Base-by-base conservation (phyloP, 2,888 invertebrate species). In the Alloscopus bannaensis region DNA sequence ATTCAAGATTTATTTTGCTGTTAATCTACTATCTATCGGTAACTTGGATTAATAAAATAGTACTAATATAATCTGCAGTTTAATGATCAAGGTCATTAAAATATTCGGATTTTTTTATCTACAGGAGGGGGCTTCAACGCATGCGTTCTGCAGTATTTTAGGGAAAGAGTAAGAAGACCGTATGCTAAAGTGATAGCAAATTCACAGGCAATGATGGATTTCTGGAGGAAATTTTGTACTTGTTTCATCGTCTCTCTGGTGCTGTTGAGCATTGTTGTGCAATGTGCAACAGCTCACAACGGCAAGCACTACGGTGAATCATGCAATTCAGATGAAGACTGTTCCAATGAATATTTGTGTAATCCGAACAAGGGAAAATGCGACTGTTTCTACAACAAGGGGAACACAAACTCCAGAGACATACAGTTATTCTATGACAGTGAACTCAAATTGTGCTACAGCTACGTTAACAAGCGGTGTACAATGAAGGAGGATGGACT, bases 401-500 rank as follows among this genome's bases (percentile, higher is more conserved):
- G 36, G 11, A 22, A 18, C 16, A 31, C 20, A 16, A 24, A 62
- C 4, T 6, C n/a, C 8, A n/a, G 42, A 0, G 59, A 65, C 11
- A n/a, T 47, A 3, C 4, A 52, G 4, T 6, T 57, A 20, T 26
- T 64, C 20, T 80, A 52, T 29, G 73, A 80, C 13, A 11, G 18
- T 26, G 64, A 69, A 0, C 26, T 45, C 0, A 40, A 31, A 47
- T 31, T 59, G 42, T 80, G 80, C 28, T n/a, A 57, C 13, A 75
- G 75, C 40, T 20, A 50, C 3, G 40, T 75, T 0, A 65, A 65
- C 11, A 69, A 69, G 24, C 1, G 31, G 13, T 80, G 80, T 20
- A 66, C 72, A 20, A 31, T 59, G 4, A 24, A 13, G 3, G 57
- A 47, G 22, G 47, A 69, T 3, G 65, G 40, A 3, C n/a, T 79